Percentiles rank a stretch among this genome's conserved stretches.
Evolutionary conservation across 1,140 invertebrate genomes (phyloP).

Genomic region (Leptonema lineaticorne): DNA sequence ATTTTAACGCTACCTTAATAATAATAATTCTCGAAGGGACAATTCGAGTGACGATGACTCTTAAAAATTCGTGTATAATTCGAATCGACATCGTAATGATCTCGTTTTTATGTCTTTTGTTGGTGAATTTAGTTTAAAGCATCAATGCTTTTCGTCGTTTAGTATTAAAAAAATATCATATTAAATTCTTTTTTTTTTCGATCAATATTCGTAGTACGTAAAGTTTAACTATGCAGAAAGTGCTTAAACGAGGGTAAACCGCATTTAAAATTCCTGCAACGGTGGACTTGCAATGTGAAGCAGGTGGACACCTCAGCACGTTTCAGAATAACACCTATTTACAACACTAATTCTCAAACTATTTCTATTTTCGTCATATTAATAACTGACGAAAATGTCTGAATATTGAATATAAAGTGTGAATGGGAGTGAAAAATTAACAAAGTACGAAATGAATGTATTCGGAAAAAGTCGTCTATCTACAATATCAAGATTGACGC

Average conservation of each 20-base stretch:
- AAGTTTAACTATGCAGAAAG: background rate
- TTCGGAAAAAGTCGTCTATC: too few species aligned
- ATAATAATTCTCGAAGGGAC: too few species aligned
- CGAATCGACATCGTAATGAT: too few species aligned
- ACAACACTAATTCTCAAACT: background rate
- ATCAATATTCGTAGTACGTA: background rate
- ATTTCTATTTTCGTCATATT: too few species aligned
- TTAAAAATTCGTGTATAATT: too few species aligned
- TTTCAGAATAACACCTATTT: slow-evolving; percentile 19
- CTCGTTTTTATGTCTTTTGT: too few species aligned
- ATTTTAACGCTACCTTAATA: background rate
- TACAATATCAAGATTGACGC: too few species aligned
- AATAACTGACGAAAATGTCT: background rate
- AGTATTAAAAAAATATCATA: too few species aligned
- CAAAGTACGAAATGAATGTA: background rate
- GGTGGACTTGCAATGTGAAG: slow-evolving; percentile 21
- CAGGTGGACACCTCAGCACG: slow-evolving; percentile 31
- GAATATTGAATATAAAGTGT: background rate
- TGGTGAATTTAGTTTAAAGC: too few species aligned
- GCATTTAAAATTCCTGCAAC: slow-evolving; percentile 19
- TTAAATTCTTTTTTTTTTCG: too few species aligned
- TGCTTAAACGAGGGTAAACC: background rate
- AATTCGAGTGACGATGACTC: background rate
- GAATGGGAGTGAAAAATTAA: background rate
- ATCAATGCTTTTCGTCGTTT: too few species aligned